These are phyloP conservation scores for Sebastes diaconus DNA, from an alignment of 2,797 vertebrate genomes.

Conservation along the genomic window DNA sequence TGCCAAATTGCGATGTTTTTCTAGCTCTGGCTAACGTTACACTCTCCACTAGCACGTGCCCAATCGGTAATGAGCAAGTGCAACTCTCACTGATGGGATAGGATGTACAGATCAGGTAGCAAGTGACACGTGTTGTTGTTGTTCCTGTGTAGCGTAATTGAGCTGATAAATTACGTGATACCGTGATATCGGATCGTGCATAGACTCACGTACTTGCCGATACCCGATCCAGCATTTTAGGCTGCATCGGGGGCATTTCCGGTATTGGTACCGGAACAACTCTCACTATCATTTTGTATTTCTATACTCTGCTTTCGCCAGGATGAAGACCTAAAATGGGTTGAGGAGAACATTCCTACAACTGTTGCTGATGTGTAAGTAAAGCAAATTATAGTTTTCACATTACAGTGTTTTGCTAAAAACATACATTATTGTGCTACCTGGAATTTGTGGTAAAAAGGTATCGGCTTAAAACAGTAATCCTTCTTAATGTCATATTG, in stretches of 20 bases:
- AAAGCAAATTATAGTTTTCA: neutral
- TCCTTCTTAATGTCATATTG: neutral
- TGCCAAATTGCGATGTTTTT: too few relatives aligned
- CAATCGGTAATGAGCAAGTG: too few relatives aligned
- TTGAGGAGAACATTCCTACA: constrained; percentile 95
- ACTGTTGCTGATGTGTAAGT: constrained; percentile 97
- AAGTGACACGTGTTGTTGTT: neutral
- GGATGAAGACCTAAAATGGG: constrained; percentile 98
- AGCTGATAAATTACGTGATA: neutral
- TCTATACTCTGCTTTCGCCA: constrained; percentile 56
- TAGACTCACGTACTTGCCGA: neutral
- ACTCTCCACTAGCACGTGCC: too few relatives aligned
- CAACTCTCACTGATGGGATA: too few relatives aligned
- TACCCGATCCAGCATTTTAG: neutral
- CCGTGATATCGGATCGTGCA: neutral
- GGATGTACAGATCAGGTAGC: too few relatives aligned
- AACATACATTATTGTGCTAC: neutral
- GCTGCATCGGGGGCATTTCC: neutral
- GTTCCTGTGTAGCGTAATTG: neutral
- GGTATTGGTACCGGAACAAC: too few relatives aligned
- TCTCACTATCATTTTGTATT: neutral
- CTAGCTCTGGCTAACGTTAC: too few relatives aligned
- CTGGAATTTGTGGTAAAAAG: neutral
- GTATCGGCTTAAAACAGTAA: neutral
- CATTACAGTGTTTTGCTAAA: neutral